Percentiles rank a stretch among this genome's conserved stretches.
phyloP scores from a whole-genome alignment of 2,888 invertebrate genomes.

The Parelbella ahira region DNA sequence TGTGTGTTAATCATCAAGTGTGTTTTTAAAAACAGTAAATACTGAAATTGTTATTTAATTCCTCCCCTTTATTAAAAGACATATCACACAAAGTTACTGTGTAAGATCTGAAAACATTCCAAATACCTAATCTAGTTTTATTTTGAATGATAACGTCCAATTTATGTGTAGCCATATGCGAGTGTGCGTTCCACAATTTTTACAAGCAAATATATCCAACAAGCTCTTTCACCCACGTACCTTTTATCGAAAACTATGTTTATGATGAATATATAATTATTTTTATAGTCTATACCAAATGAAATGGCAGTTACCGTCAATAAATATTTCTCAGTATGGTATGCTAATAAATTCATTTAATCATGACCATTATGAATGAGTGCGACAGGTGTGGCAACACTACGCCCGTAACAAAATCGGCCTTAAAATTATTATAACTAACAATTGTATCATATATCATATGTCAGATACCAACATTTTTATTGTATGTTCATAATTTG shows the following conservation, averaged over 20 bases:
- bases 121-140: no score
- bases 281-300: slow-evolving; percentile 21
- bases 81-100: no score
- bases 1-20: no score
- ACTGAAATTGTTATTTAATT: no score
- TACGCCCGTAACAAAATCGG: slow-evolving; percentile 12
- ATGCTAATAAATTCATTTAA: slow-evolving; percentile 25
- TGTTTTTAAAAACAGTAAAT: no score
- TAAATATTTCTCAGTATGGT: slow-evolving; percentile 20
- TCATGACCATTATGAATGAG: slow-evolving; percentile 25
- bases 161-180: no score
- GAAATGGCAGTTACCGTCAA: slow-evolving; percentile 15
- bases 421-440: slow-evolving; percentile 16
- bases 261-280: slow-evolving; percentile 16
- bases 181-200: no score
- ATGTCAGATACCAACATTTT: neutral
- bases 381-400: slow-evolving; percentile 17
- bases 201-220: slow-evolving; percentile 4
- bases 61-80: no score
- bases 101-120: no score
- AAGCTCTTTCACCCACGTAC: slow-evolving; percentile 13
- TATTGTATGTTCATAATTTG: neutral
- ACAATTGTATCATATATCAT: slow-evolving; percentile 1
- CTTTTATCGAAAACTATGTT: neutral
- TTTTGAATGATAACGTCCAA: no score